Evolutionary conservation across 2,113 vertebrate species (phyloP).

Genomic region (Tympanuchus pallidicinctus): DNA sequence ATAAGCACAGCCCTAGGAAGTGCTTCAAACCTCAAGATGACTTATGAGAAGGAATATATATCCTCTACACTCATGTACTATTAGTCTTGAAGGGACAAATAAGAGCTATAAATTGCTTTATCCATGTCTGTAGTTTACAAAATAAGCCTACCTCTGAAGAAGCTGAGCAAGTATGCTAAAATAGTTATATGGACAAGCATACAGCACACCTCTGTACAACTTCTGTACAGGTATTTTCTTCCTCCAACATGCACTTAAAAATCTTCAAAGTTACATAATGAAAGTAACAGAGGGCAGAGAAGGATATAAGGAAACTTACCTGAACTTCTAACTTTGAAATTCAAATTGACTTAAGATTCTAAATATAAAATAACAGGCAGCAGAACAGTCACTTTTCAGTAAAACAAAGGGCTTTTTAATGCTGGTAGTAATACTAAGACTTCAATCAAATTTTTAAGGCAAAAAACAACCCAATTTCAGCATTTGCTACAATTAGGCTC

Average conservation of each 20-base stretch:
- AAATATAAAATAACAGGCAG: neutral
- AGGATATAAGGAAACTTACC: neutral
- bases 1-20: neutral
- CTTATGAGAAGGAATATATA: neutral
- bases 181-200: neutral
- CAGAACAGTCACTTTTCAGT: neutral
- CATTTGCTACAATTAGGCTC: neutral
- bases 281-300: neutral
- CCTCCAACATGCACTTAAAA: neutral
- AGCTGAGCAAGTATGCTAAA: neutral
- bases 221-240: neutral
- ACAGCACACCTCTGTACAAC: neutral
- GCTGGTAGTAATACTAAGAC: neutral
- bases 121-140: neutral
- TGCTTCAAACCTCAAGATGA: too few species aligned
- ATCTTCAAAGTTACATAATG: neutral
- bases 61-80: neutral
- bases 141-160: neutral
- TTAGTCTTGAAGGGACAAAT: neutral
- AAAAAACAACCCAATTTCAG: neutral
- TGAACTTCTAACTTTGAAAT: neutral
- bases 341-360: neutral
- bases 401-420: neutral
- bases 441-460: neutral
- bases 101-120: neutral